Percentiles rank a stretch among this genome's conserved stretches.
These are phyloP conservation scores for Vanacampus margaritifer DNA, from an alignment of 2,113 vertebrate genomes.

Conservation along the genomic window DNA sequence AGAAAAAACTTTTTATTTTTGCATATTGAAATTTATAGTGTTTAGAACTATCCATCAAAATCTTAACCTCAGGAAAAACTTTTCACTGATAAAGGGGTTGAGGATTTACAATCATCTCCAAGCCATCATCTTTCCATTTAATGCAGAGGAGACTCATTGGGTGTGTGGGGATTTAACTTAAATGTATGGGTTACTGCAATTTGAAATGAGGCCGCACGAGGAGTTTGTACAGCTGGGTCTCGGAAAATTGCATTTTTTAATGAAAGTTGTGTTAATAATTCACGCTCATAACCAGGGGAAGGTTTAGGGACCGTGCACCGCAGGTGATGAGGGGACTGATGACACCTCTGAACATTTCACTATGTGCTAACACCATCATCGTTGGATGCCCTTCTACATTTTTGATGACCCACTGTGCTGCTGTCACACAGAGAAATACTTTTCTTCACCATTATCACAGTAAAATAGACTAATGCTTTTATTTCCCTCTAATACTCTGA, in stretches of 20 bases:
- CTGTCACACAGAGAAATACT: constrained; percentile 32
- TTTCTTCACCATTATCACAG: constrained; percentile 11
- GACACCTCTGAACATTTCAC: constrained; percentile 50
- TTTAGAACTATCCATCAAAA: not conserved
- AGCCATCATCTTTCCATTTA: constrained; percentile 12
- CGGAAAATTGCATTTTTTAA: constrained; percentile 48
- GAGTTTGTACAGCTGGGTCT: constrained; percentile 32
- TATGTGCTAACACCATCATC: constrained; percentile 37
- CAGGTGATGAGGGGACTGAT: constrained; percentile 33
- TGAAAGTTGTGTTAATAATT: constrained; percentile 54
- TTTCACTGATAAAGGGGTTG: constrained; percentile 13
- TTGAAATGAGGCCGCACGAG: constrained; percentile 31
- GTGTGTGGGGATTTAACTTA: constrained; percentile 34
- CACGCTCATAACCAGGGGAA: constrained; percentile 35
- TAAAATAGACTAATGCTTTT: constrained; percentile 12
- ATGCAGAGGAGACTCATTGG: constrained; percentile 31
- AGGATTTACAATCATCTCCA: constrained; percentile 29
- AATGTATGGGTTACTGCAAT: constrained; percentile 26
- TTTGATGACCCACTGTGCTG: constrained; percentile 43
- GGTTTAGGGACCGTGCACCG: constrained; percentile 34
- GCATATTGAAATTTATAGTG: too few species aligned
- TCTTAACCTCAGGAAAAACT: not conserved
- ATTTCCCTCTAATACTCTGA: not conserved
- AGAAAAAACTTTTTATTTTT: too few species aligned
- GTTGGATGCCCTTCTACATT: constrained; percentile 50